Evolutionary conservation across 2,113 vertebrate species (phyloP).

Genomic region (Cottus gobio): DNA sequence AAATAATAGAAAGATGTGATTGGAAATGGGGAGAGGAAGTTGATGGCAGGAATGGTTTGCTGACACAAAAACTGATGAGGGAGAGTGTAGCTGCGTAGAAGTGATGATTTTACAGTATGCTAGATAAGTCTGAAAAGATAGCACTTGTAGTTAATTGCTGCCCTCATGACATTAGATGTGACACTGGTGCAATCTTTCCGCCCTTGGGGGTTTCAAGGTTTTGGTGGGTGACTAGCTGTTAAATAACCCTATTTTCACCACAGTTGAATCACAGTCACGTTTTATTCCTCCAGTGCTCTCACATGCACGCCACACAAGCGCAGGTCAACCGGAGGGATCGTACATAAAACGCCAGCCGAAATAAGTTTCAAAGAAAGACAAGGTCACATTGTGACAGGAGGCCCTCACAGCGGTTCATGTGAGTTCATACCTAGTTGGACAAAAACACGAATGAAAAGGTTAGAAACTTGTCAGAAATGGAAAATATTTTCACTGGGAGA

Average conservation of each 20-base stretch:
- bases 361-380: slow-evolving; percentile 1
- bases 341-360: slow-evolving; percentile 10
- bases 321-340: neutral
- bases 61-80: neutral
- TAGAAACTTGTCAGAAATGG: neutral
- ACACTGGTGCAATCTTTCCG: slow-evolving; percentile 21
- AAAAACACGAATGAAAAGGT: neutral
- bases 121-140: slow-evolving; percentile 49
- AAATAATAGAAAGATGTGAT: slow-evolving; percentile 25
- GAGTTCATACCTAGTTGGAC: slow-evolving; percentile 6
- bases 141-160: slow-evolving; percentile 58
- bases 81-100: slow-evolving; percentile 4
- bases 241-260: slow-evolving; percentile 8
- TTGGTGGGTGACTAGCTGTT: slow-evolving; percentile 29
- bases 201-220: slow-evolving; percentile 25
- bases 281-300: slow-evolving; percentile 15
- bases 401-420: neutral
- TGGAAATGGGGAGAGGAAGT: slow-evolving; percentile 9
- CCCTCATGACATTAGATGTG: slow-evolving; percentile 48
- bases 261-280: slow-evolving; percentile 10
- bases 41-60: slow-evolving; percentile 24
- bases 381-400: neutral
- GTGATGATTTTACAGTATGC: slow-evolving; percentile 45
- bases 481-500: slow-evolving; percentile 9
- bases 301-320: neutral